Conservation (phyloP, 2,888 invertebrate genomes). For the Leptinotarsa peninsularis region DNA sequence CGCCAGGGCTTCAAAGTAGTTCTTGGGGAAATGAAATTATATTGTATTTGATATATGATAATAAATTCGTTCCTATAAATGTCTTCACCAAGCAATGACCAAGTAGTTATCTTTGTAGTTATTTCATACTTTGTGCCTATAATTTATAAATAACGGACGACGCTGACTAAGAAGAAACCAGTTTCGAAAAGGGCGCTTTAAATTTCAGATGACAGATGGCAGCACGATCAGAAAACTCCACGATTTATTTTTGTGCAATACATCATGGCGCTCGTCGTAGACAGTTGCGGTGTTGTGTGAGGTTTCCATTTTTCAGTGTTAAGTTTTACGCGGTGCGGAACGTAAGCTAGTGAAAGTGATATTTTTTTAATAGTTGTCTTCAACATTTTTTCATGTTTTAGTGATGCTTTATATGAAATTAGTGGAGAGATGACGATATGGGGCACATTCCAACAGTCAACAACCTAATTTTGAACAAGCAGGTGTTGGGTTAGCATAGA, state of each 20-base stretch:
- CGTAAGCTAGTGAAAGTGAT: constrained; percentile 60
- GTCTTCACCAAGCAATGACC: too few species aligned
- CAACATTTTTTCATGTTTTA: constrained; percentile 48
- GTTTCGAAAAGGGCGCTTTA: not conserved
- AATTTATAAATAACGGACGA: not conserved
- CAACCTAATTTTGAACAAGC: constrained; percentile 60
- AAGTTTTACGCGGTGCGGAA: constrained; percentile 67
- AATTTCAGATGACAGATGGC: constrained; percentile 11
- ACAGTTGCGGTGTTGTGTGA: constrained; percentile 68
- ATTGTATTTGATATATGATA: too few species aligned
- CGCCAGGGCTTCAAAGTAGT: too few species aligned
- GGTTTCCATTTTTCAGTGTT: constrained; percentile 72
- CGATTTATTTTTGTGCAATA: constrained; percentile 53
- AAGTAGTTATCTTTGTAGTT: too few species aligned
- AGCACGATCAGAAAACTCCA: constrained; percentile 5
- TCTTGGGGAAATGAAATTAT: too few species aligned
- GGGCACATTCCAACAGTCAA: constrained; percentile 46
- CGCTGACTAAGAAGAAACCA: not conserved
- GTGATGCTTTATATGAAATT: constrained; percentile 42
- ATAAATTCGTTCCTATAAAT: too few species aligned
- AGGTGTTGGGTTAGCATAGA: constrained; percentile 64
- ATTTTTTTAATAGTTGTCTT: constrained; percentile 46
- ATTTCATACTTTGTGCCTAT: too few species aligned
- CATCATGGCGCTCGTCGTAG: constrained; percentile 65
- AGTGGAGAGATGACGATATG: constrained; percentile 49